Percentiles rank a stretch among this genome's conserved stretches.
Evolutionary conservation across 2,888 invertebrate genomes (phyloP).

Genomic region (Drymonia ruficornis): DNA sequence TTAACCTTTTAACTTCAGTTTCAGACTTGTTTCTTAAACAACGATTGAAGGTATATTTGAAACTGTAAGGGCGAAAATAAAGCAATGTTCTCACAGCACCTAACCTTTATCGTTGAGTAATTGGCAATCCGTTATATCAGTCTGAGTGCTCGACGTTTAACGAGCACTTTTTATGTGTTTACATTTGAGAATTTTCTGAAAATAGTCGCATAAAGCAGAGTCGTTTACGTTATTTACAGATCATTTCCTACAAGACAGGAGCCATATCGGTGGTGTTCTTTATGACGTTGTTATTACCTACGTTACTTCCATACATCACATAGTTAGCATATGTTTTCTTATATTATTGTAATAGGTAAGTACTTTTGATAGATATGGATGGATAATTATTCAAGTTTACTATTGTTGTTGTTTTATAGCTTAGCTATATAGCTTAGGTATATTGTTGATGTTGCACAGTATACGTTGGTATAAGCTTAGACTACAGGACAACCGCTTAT

Average conservation of each 20-base stretch:
- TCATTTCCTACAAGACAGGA: slow-evolving; percentile 27
- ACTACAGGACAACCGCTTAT: too few relatives aligned
- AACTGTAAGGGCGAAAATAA: slow-evolving; percentile 2
- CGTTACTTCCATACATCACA: not conserved
- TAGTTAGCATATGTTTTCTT: too few relatives aligned
- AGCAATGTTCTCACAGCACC: slow-evolving; percentile 2
- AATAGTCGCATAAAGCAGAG: slow-evolving; percentile 40
- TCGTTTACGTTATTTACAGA: slow-evolving; percentile 39
- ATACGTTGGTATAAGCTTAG: too few relatives aligned
- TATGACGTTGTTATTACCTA: slow-evolving; percentile 12
- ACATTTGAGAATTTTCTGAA: slow-evolving; percentile 45
- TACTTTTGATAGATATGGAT: too few relatives aligned
- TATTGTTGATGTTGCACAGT: too few relatives aligned
- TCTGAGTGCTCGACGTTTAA: slow-evolving; percentile 38
- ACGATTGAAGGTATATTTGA: not conserved
- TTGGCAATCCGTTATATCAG: slow-evolving; percentile 33
- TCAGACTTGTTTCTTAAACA: not conserved
- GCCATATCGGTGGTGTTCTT: slow-evolving; percentile 11
- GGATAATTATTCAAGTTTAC: too few relatives aligned
- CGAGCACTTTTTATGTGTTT: slow-evolving; percentile 48
- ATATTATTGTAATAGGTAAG: too few relatives aligned
- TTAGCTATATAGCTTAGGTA: too few relatives aligned
- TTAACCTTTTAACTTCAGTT: too few relatives aligned
- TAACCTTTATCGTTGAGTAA: slow-evolving; percentile 29
- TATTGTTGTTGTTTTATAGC: too few relatives aligned